phyloP scores from a whole-genome alignment of 2,113 vertebrate genomes.

The Cryptomyrus ogoouensis region DNA sequence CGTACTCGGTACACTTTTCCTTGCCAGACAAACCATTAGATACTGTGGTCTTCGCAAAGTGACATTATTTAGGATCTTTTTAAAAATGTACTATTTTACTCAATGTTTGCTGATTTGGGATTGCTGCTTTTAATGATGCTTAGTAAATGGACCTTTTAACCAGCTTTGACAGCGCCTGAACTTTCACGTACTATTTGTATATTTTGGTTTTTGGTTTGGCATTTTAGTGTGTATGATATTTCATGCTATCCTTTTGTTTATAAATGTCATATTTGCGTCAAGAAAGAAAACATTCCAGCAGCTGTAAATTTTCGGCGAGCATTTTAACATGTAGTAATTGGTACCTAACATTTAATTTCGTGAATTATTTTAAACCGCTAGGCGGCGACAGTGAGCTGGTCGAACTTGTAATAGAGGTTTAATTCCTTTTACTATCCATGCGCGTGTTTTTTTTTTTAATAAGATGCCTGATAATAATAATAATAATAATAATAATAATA shows the following conservation, averaged over 20 bases:
- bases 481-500: background rate
- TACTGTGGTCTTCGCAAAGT: background rate
- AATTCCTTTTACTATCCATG: background rate
- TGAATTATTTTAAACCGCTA: background rate
- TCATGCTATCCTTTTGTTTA: background rate
- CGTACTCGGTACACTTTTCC: background rate
- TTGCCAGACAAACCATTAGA: background rate
- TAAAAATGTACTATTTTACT: background rate
- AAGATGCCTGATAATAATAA: background rate
- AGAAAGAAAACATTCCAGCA: background rate
- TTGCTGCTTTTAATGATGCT: background rate
- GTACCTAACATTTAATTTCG: background rate
- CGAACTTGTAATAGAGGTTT: background rate
- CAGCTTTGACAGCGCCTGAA: background rate
- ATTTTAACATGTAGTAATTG: background rate
- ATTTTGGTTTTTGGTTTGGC: background rate
- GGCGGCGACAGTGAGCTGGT: background rate
- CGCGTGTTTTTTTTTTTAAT: background rate
- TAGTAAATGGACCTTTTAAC: background rate
- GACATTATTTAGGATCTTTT: background rate
- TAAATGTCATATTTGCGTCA: background rate
- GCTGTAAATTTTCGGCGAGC: background rate
- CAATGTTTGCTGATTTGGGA: background rate
- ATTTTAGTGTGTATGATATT: background rate
- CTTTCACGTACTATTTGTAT: background rate